phyloP scores from a whole-genome alignment of 2,888 invertebrate species.

The Morpho deidamia region DNA sequence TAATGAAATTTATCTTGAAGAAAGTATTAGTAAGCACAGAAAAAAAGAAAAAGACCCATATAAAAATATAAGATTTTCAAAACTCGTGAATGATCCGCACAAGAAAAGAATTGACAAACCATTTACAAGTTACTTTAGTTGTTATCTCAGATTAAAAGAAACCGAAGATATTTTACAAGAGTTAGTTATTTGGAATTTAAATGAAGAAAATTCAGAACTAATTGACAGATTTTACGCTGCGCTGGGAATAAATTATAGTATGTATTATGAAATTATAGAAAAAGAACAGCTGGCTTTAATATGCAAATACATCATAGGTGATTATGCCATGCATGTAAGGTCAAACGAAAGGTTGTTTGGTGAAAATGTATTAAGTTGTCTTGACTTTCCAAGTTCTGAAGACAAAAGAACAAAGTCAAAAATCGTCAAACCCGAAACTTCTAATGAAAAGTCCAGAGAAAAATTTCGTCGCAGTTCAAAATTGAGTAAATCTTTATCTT shows the following conservation, averaged over 20 bases:
- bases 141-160: slow-evolving; percentile 71
- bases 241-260: slow-evolving; percentile 76
- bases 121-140: slow-evolving; percentile 77
- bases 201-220: slow-evolving; percentile 61
- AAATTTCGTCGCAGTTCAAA: slow-evolving; percentile 44
- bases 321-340: slow-evolving; percentile 48
- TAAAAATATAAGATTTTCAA: slow-evolving; percentile 61
- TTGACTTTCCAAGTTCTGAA: slow-evolving; percentile 54
- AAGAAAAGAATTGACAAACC: slow-evolving; percentile 44
- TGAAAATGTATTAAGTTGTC: slow-evolving; percentile 44
- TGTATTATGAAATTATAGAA: slow-evolving; percentile 78
- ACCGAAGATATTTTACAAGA: slow-evolving; percentile 62
- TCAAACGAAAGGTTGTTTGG: slow-evolving; percentile 60
- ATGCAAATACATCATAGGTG: slow-evolving; percentile 67
- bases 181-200: slow-evolving; percentile 57
- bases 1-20: slow-evolving; percentile 63
- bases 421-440: slow-evolving; percentile 52
- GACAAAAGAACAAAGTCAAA: slow-evolving; percentile 56
- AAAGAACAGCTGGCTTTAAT: slow-evolving; percentile 70
- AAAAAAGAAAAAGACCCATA: slow-evolving; percentile 54
- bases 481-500: slow-evolving; percentile 37
- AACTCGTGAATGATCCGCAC: slow-evolving; percentile 72
- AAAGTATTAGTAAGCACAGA: slow-evolving; percentile 52
- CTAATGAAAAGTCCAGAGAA: slow-evolving; percentile 45
- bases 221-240: slow-evolving; percentile 79